These are phyloP conservation scores for Theretra japonica DNA, from an alignment of 2,888 invertebrate genomes.

Conservation along the genomic window DNA sequence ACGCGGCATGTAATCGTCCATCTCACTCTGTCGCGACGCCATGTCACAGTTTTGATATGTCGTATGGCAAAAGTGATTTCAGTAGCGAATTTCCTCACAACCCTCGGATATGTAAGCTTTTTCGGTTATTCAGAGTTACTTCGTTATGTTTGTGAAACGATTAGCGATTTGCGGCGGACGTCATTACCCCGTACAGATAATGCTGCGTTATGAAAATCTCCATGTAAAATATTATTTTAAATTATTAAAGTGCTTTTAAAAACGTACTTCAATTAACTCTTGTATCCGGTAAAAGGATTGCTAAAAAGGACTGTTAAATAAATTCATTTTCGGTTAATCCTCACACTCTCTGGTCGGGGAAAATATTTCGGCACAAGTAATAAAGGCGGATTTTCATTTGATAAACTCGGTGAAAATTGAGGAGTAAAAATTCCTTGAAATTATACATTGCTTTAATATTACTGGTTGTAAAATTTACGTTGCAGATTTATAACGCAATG, in stretches of 20 bases:
- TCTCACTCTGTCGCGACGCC: slow-evolving; percentile 67
- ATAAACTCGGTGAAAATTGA: slow-evolving; percentile 38
- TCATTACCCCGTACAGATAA: slow-evolving; percentile 68
- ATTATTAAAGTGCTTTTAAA: slow-evolving; percentile 57
- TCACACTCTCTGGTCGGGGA: slow-evolving; percentile 32
- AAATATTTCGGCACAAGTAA: slow-evolving; percentile 38
- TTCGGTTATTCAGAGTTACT: slow-evolving; percentile 53
- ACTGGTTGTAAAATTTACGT: not conserved
- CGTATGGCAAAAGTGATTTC: slow-evolving; percentile 73
- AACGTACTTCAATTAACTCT: slow-evolving; percentile 57
- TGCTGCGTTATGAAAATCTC: slow-evolving; percentile 71
- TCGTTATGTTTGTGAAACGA: slow-evolving; percentile 66
- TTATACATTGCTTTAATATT: slow-evolving; percentile 21
- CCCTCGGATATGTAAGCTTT: slow-evolving; percentile 54
- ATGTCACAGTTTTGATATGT: slow-evolving; percentile 74
- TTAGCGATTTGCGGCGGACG: slow-evolving; percentile 62
- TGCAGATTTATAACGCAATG: too few species aligned
- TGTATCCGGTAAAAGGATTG: slow-evolving; percentile 37
- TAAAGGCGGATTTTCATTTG: slow-evolving; percentile 38
- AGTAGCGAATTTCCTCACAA: slow-evolving; percentile 66
- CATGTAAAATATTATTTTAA: slow-evolving; percentile 62
- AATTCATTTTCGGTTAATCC: slow-evolving; percentile 37
- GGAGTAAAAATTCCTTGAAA: slow-evolving; percentile 42
- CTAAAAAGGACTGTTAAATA: slow-evolving; percentile 39
- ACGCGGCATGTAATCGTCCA: slow-evolving; percentile 39